Conservation (phyloP, 2,113 vertebrate genomes). For the Vireo altiloquus region DNA sequence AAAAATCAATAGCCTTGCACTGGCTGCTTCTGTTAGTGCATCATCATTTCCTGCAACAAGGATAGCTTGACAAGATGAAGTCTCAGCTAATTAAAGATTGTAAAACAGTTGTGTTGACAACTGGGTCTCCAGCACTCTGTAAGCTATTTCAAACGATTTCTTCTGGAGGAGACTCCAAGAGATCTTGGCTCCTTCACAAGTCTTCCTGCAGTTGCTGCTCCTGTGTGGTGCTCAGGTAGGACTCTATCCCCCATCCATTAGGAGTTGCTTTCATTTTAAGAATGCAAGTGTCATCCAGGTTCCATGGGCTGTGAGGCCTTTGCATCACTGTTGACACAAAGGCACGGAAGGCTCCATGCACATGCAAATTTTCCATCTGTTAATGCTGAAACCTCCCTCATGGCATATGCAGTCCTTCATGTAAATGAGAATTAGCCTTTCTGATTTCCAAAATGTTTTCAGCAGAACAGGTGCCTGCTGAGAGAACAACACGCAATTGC, state of each 20-base stretch:
- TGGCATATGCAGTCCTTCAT: neutral
- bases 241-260: neutral
- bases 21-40: neutral
- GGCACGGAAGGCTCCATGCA: neutral
- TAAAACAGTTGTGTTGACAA: neutral
- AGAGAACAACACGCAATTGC: neutral
- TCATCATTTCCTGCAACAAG: slow-evolving; percentile 25
- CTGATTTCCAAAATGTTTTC: neutral
- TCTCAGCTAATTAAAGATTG: neutral
- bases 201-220: neutral
- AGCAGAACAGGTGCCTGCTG: neutral
- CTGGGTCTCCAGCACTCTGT: neutral
- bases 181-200: neutral
- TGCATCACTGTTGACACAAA: neutral
- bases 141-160: neutral
- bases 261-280: neutral
- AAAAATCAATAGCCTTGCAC: slow-evolving; percentile 14
- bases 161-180: neutral
- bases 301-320: neutral
- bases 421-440: neutral
- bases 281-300: neutral
- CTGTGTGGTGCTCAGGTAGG: neutral
- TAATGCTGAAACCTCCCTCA: neutral
- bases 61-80: neutral
- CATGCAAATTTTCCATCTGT: neutral